Evolutionary conservation across 1,140 invertebrate genomes (phyloP).

Genomic region (Achatina immaculata): DNA sequence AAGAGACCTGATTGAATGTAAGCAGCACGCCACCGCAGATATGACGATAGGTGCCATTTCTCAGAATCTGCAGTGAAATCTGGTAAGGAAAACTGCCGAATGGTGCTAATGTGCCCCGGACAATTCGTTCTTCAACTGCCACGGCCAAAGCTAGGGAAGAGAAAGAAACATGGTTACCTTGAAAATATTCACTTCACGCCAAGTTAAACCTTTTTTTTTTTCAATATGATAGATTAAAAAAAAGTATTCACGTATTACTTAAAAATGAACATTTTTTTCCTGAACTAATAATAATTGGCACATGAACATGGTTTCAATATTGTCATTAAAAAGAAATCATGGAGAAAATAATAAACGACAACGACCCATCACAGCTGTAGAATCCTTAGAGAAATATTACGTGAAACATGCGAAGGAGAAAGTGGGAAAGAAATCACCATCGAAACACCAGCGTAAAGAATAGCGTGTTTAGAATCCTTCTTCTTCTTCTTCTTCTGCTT

Average conservation of each 20-base stretch:
- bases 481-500: no score
- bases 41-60: background rate
- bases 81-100: background rate
- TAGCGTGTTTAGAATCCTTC: no score
- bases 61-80: background rate
- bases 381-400: no score
- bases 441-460: no score
- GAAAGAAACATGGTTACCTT: background rate
- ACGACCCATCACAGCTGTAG: no score
- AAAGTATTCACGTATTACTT: background rate
- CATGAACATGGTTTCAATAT: no score
- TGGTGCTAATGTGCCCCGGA: background rate
- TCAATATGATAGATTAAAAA: background rate
- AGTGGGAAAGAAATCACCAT: no score
- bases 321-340: no score
- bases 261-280: no score
- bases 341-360: no score
- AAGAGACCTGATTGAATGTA: background rate
- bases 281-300: no score
- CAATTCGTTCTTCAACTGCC: conserved; percentile 4
- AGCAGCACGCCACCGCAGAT: background rate
- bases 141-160: background rate
- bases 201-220: background rate
- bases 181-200: background rate
- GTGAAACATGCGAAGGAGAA: no score